phyloP scores from a whole-genome alignment of 1,140 invertebrate genomes.

The Drosophila orosa region DNA sequence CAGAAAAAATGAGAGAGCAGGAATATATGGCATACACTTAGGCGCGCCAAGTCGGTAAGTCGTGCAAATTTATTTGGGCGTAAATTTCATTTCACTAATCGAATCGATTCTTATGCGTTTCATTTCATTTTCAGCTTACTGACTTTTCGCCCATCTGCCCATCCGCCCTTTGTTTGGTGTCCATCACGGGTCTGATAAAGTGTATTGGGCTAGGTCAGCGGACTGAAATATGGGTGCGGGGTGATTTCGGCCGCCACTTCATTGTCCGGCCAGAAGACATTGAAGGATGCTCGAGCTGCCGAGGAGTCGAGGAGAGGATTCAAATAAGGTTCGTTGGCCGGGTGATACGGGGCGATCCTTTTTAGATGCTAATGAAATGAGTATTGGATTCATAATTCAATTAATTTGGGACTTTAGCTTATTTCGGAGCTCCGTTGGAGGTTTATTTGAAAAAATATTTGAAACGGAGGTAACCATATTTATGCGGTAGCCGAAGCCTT shows the following conservation, averaged over 20 bases:
- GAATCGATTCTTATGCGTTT: conserved; percentile 81
- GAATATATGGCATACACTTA: conserved; percentile 74
- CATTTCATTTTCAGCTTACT: conserved; percentile 71
- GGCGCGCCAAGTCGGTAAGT: conserved; percentile 75
- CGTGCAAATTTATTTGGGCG: conserved; percentile 78
- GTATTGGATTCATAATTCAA: conserved; percentile 6
- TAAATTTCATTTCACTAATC: conserved; percentile 81
- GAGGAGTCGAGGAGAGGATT: background rate
- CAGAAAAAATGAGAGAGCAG: conserved; percentile 30
- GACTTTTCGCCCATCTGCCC: conserved; percentile 58
- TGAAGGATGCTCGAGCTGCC: conserved; percentile 5
- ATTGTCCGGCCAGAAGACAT: conserved; percentile 16
- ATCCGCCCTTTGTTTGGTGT: background rate
- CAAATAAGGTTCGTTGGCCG: conserved; percentile 1
- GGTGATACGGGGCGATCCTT: conserved; percentile 10
- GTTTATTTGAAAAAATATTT: too few relatives aligned
- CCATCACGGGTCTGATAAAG: conserved; percentile 22
- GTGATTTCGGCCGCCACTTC: conserved; percentile 12
- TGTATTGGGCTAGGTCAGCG: conserved; percentile 34
- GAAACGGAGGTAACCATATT: background rate
- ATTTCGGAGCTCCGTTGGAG: background rate
- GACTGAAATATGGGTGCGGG: conserved; percentile 17
- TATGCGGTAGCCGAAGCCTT: background rate
- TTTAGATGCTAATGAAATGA: conserved; percentile 21
- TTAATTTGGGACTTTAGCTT: background rate